phyloP scores from a whole-genome alignment of 2,797 vertebrate species.

The Malacoctenus gilli region DNA sequence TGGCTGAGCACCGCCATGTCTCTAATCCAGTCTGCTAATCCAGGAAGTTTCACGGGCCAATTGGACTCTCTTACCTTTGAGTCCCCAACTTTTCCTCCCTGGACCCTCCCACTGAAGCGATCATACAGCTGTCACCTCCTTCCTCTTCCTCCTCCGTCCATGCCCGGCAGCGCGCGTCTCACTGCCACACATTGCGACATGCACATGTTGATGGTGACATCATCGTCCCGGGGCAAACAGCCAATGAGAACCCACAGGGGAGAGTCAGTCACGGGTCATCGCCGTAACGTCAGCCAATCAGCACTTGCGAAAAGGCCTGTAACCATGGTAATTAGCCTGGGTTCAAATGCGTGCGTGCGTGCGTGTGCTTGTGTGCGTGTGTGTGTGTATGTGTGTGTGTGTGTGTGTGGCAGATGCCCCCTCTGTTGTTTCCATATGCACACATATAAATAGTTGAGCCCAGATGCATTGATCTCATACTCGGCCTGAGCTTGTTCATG shows the following conservation, averaged over 20 bases:
- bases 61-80: neutral
- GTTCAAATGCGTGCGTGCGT: slow-evolving; percentile 56
- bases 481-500: slow-evolving; percentile 12
- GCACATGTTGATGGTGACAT: slow-evolving; percentile 60
- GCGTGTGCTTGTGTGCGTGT: too few relatives aligned
- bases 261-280: slow-evolving; percentile 71
- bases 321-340: slow-evolving; percentile 71
- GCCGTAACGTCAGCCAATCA: slow-evolving; percentile 54
- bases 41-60: neutral
- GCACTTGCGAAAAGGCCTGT: slow-evolving; percentile 50
- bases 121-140: too few relatives aligned
- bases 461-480: neutral
- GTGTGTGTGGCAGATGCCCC: slow-evolving; percentile 53
- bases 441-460: slow-evolving; percentile 26
- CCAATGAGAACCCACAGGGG: slow-evolving; percentile 62
- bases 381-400: slow-evolving; percentile 31
- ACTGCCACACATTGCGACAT: slow-evolving; percentile 44
- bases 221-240: slow-evolving; percentile 57
- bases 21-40: neutral
- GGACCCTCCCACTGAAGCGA: slow-evolving; percentile 35
- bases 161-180: slow-evolving; percentile 36
- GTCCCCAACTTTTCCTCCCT: neutral
- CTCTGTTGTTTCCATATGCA: slow-evolving; percentile 52
- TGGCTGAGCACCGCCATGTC: neutral
- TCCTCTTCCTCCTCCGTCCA: slow-evolving; percentile 1